Conservation (phyloP, 2,113 vertebrate species). For the Steatornis caripensis region DNA sequence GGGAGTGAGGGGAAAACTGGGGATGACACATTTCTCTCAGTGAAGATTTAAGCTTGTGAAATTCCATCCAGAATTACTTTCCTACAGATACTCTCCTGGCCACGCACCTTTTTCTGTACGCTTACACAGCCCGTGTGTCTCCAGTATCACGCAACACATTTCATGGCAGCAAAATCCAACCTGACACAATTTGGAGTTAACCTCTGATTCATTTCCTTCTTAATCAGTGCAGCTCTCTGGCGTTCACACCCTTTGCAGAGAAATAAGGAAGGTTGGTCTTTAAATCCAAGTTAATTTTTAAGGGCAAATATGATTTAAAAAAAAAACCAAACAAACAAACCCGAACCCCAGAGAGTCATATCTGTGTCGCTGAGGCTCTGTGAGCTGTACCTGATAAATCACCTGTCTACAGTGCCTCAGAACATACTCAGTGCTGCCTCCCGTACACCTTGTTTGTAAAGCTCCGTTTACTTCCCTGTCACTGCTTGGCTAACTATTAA, state of each 20-base stretch:
- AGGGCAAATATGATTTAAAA: background rate
- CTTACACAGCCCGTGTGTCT: background rate
- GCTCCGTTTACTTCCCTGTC: constrained; percentile 25
- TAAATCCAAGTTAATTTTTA: background rate
- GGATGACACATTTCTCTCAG: background rate
- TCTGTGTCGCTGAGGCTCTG: background rate
- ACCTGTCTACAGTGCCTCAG: background rate
- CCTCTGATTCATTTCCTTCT: constrained; percentile 20
- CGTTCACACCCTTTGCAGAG: background rate
- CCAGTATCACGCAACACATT: background rate
- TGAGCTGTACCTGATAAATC: background rate
- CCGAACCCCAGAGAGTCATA: background rate
- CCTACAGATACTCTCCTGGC: background rate
- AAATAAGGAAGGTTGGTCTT: background rate
- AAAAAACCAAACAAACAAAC: background rate
- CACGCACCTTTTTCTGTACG: background rate
- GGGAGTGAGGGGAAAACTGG: background rate
- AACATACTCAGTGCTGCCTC: background rate
- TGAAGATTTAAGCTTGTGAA: background rate
- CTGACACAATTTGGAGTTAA: background rate
- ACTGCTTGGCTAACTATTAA: constrained; percentile 51
- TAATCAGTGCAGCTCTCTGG: background rate
- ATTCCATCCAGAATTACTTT: background rate
- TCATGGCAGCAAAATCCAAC: background rate
- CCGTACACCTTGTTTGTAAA: background rate